These are phyloP conservation scores for Metacarcinus magister DNA, from an alignment of 2,888 invertebrate species.

Conservation along the genomic window DNA sequence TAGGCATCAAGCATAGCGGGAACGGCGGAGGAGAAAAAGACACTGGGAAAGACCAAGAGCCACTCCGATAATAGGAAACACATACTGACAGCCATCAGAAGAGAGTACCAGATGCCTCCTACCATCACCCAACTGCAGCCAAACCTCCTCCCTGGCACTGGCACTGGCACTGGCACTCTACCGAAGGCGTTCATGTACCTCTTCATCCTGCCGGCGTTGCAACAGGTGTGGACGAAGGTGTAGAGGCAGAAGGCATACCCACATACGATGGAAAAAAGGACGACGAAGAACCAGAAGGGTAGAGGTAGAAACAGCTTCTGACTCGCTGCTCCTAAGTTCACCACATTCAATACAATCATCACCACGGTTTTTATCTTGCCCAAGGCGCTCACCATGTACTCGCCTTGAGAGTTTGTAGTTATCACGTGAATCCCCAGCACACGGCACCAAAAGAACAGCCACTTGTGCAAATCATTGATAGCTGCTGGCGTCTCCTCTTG, in stretches of 20 bases:
- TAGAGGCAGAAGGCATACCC: conserved; percentile 50
- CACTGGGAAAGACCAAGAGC: neutral
- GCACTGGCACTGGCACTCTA: neutral
- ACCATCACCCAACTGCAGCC: neutral
- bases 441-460: neutral
- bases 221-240: neutral
- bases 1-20: conserved; percentile 50
- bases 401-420: neutral
- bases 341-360: neutral
- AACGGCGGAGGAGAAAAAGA: neutral
- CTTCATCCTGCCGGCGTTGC: conserved; percentile 12
- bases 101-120: neutral
- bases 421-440: neutral
- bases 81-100: neutral
- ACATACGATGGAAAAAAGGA: neutral
- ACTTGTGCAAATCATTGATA: neutral
- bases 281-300: conserved; percentile 46
- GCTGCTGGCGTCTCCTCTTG: neutral
- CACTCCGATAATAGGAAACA: neutral
- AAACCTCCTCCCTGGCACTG: neutral
- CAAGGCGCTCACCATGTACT: conserved; percentile 12
- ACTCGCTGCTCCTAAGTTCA: neutral
- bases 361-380: neutral
- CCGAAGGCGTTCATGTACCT: neutral
- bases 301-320: neutral